Conservation (phyloP, 2,888 invertebrate genomes). For the Plebejus argus region DNA sequence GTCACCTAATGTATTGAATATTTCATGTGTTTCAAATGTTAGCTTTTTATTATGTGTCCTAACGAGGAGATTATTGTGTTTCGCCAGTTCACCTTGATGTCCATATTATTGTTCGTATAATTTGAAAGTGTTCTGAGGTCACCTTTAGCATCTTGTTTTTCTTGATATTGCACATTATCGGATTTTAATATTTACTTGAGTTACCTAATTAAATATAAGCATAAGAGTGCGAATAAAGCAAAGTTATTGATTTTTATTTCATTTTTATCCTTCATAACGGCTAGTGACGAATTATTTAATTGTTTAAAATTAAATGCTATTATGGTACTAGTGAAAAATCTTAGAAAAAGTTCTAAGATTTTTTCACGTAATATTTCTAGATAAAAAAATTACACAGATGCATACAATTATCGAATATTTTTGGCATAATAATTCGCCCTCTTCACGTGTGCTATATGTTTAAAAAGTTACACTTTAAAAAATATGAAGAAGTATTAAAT, state of each 20-base stretch:
- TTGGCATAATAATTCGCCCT: no score
- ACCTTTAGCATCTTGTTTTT: conserved; percentile 19
- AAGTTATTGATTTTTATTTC: no score
- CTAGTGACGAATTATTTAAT: no score
- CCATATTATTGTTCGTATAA: conserved; percentile 16
- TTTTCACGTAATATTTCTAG: no score
- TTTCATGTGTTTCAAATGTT: conserved; percentile 19
- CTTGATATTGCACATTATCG: conserved; percentile 7
- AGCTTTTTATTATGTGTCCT: conserved; percentile 11
- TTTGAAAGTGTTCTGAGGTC: conserved; percentile 31
- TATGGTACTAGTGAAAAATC: no score
- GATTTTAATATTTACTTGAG: background rate
- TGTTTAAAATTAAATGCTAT: no score
- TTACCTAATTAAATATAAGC: background rate
- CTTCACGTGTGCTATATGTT: no score
- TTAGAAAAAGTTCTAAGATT: no score
- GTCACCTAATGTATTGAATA: conserved; percentile 20
- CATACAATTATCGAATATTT: no score
- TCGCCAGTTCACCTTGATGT: conserved; percentile 25
- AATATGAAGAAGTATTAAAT: background rate
- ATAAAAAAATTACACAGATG: no score
- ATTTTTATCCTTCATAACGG: no score
- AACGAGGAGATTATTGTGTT: conserved; percentile 19
- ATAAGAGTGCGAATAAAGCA: background rate
- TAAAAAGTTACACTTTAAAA: no score